Conservation (phyloP, 2,797 vertebrate species). For the Perodicticus potto region DNA sequence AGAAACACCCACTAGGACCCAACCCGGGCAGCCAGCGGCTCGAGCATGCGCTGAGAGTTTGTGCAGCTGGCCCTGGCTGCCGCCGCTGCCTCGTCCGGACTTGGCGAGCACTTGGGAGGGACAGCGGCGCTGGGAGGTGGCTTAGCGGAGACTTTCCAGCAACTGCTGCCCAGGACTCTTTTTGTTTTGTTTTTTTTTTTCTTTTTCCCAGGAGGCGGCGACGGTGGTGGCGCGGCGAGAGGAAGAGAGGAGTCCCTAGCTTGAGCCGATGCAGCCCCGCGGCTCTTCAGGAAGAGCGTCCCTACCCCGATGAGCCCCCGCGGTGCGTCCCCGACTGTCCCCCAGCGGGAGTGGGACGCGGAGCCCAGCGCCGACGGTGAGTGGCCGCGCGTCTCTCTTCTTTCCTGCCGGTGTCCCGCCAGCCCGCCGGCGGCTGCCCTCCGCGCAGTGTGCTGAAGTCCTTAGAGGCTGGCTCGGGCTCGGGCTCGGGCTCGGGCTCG, state of each 20-base stretch:
- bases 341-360: constrained; percentile 33
- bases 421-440: background rate
- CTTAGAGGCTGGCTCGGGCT: constrained; percentile 7
- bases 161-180: constrained; percentile 70
- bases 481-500: too few species aligned
- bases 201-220: constrained; percentile 72
- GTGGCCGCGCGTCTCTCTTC: constrained; percentile 43
- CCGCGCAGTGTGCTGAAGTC: constrained; percentile 5
- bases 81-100: constrained; percentile 75
- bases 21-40: constrained; percentile 49
- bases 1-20: constrained; percentile 83
- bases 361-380: constrained; percentile 72
- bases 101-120: constrained; percentile 82
- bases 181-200: constrained; percentile 25
- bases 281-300: constrained; percentile 35
- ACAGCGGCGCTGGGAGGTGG: constrained; percentile 77
- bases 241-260: constrained; percentile 62
- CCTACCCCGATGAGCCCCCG: constrained; percentile 51
- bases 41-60: constrained; percentile 85
- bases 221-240: constrained; percentile 55
- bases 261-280: constrained; percentile 60
- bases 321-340: background rate
- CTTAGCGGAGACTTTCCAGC: constrained; percentile 75
- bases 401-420: background rate
- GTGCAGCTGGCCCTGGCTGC: constrained; percentile 82